Evolutionary conservation across 2,113 vertebrate species (phyloP).

Genomic region (Meles meles): DNA sequence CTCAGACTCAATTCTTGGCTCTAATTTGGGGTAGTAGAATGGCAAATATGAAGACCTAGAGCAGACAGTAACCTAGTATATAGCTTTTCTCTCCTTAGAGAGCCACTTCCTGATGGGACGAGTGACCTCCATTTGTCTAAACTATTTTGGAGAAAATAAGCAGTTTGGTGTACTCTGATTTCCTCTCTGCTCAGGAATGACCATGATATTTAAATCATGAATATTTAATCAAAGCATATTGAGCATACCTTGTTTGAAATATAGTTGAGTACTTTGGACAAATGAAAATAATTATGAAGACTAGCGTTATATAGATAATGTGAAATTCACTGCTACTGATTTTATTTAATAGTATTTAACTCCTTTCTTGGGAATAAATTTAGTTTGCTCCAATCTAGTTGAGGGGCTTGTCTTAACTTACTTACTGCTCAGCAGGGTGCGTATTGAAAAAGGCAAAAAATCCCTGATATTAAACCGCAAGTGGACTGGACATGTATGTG

Average conservation of each 20-base stretch:
- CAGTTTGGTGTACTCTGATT: not conserved
- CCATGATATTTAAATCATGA: not conserved
- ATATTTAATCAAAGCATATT: not conserved
- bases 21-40: not conserved
- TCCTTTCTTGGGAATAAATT: slow-evolving; percentile 25
- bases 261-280: not conserved
- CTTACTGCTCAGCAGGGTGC: not conserved
- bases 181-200: not conserved
- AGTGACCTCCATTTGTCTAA: not conserved
- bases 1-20: not conserved
- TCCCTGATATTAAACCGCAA: not conserved
- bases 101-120: not conserved
- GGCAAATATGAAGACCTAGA: not conserved
- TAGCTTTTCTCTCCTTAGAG: not conserved
- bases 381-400: not conserved
- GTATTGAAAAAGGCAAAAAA: not conserved
- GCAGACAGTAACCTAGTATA: not conserved
- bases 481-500: not conserved
- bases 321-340: not conserved
- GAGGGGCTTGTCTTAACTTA: not conserved
- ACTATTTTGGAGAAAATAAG: not conserved
- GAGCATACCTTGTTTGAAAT: not conserved
- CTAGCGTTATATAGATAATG: not conserved
- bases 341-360: slow-evolving; percentile 2
- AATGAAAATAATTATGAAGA: not conserved